Base-by-base conservation (phyloP, 2,113 vertebrate species). In the Sinosuthora webbiana region DNA sequence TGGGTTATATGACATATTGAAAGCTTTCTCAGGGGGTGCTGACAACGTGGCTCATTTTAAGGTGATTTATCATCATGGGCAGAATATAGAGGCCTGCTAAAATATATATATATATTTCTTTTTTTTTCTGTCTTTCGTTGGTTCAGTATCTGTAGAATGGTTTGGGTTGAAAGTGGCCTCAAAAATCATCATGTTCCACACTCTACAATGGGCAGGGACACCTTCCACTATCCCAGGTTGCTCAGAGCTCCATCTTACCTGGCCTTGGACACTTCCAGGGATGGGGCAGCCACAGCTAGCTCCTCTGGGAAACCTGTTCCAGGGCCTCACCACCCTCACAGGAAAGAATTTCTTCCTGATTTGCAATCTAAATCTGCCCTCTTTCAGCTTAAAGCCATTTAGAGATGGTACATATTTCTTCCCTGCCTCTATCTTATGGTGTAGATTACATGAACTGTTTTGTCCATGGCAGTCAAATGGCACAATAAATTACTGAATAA, bases 91-190 rank as follows among this genome's bases (percentile, higher is more conserved):
- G 25, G 5, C 4, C 31, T 85, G 19, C 3, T 3, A 67, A 7
- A 15, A 22, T 28, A 3, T n/a, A n/a, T n/a, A n/a, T n/a, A n/a
- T n/a, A n/a, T n/a, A n/a, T n/a, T n/a, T n/a, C 20, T 8, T 6
- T 0, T 4, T 31, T 64, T 70, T 44, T 2, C 14, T 33, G 2
- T 25, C 3, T 79, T 69, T 70, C 55, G 4, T 2, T 47, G 4
- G n/a, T 35, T 76, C 18, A 27, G 25, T 47, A 15, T 31, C 28
- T 23, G 15, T 16, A 41, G 7, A 39, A 35, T 7, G 4, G 0
- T 31, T 83, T 19, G 21, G 1, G 3, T 35, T 68, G 35, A 10
- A 45, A 69, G 14, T 9, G 8, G 2, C 7, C 20, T 55, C 22
- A 33, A 76, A 90, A 30, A 41, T 37, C 10, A 19, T 11, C 3